Conservation (phyloP, 2,888 invertebrate genomes). For the Cryptus armator region DNA sequence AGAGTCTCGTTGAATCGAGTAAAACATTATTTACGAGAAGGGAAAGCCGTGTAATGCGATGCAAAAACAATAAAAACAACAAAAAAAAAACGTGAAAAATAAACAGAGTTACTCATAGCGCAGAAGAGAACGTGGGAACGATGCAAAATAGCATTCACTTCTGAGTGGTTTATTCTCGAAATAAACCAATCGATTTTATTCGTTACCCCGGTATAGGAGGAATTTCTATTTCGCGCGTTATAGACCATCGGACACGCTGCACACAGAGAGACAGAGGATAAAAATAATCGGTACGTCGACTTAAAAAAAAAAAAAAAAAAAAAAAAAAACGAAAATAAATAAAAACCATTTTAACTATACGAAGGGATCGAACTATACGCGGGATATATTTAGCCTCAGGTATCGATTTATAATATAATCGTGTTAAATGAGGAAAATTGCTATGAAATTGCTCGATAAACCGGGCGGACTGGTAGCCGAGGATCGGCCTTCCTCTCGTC, state of each 20-base stretch:
- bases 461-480: constrained; percentile 75
- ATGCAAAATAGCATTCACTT: constrained; percentile 43
- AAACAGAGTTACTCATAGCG: constrained; percentile 21
- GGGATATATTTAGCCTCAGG: constrained; percentile 73
- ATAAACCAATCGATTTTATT: constrained; percentile 58
- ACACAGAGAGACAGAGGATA: constrained; percentile 7
- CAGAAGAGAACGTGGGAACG: constrained; percentile 59
- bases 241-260: constrained; percentile 27
- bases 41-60: constrained; percentile 49
- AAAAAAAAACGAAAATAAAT: not conserved
- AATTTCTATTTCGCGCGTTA: constrained; percentile 65
- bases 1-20: constrained; percentile 6
- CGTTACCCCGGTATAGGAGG: not conserved
- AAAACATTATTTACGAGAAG: constrained; percentile 62
- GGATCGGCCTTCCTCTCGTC: constrained; percentile 40
- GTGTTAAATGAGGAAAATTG: constrained; percentile 83
- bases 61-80: constrained; percentile 14
- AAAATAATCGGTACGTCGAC: constrained; percentile 31
- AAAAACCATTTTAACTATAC: not conserved
- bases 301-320: not conserved
- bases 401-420: constrained; percentile 81
- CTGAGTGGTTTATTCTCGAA: constrained; percentile 49
- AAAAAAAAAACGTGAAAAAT: constrained; percentile 27
- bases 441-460: constrained; percentile 83
- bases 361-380: constrained; percentile 48